Evolutionary conservation across 2,797 vertebrate genomes (phyloP).

Genomic region (Catostomus latipinnis): DNA sequence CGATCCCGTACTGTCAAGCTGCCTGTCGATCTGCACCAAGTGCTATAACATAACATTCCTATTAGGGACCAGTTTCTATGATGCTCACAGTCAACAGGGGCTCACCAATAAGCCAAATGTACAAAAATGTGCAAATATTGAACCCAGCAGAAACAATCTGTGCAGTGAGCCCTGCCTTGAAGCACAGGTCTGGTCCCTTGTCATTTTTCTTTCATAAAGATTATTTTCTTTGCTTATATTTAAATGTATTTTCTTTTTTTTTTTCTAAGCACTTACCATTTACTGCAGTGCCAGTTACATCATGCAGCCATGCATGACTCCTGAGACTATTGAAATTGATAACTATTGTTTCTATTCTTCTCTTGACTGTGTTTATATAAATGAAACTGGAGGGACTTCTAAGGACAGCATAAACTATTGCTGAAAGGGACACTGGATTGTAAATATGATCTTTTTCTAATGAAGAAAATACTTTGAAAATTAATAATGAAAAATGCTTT

Average conservation of each 20-base stretch:
- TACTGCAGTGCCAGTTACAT: conserved; percentile 66
- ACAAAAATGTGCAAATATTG: conserved; percentile 54
- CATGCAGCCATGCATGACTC: conserved; percentile 40
- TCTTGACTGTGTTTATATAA: conserved; percentile 56
- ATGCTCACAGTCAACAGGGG: conserved; percentile 46
- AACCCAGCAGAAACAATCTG: conserved; percentile 28
- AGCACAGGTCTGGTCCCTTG: conserved; percentile 44
- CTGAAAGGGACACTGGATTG: conserved; percentile 79
- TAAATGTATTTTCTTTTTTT: conserved; percentile 51
- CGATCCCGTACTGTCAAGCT: conserved; percentile 55
- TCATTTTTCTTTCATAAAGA: conserved; percentile 43
- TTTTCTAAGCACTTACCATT: conserved; percentile 77
- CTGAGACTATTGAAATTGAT: conserved; percentile 62
- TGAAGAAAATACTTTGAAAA: conserved; percentile 20
- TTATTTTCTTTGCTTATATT: conserved; percentile 57
- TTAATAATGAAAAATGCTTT: conserved; percentile 38
- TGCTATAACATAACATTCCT: conserved; percentile 83
- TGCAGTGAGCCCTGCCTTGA: conserved; percentile 69
- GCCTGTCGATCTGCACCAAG: conserved; percentile 79
- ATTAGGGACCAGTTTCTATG: conserved; percentile 74
- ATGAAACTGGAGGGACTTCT: conserved; percentile 70
- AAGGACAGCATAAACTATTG: conserved; percentile 54
- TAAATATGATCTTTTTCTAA: conserved; percentile 63
- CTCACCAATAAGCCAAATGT: conserved; percentile 62
- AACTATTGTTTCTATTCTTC: conserved; percentile 42